phyloP scores from a whole-genome alignment of 2,888 invertebrate species.

The Andricus curvator region DNA sequence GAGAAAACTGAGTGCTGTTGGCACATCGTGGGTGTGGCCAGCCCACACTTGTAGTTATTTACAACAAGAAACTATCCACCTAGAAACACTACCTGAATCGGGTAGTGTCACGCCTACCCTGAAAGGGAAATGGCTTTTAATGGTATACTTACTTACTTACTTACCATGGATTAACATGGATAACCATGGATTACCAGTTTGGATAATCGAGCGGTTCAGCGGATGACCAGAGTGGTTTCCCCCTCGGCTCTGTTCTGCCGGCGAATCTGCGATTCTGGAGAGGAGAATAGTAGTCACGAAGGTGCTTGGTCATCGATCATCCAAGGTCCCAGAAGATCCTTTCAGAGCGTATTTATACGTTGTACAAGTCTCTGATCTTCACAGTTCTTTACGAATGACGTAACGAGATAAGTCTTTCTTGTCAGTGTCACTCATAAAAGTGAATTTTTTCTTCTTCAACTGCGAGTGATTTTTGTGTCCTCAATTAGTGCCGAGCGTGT shows the following conservation, averaged over 20 bases:
- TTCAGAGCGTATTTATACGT: slow-evolving; percentile 62
- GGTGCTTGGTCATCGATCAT: slow-evolving; percentile 59
- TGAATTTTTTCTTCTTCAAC: not conserved
- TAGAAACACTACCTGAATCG: too few species aligned
- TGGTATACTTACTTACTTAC: rapidly evolving
- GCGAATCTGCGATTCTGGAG: slow-evolving; percentile 49
- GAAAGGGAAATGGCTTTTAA: too few species aligned
- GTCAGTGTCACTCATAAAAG: not conserved
- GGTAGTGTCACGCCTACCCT: too few species aligned
- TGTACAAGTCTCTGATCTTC: slow-evolving; percentile 53
- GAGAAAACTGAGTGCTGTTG: too few species aligned
- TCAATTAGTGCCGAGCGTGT: not conserved
- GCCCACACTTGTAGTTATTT: too few species aligned
- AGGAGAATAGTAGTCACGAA: slow-evolving; percentile 44
- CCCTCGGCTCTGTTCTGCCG: slow-evolving; percentile 40
- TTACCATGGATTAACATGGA: too few species aligned
- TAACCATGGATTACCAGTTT: too few species aligned
- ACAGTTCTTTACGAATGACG: slow-evolving; percentile 53
- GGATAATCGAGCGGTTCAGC: too few species aligned
- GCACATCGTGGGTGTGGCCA: too few species aligned
- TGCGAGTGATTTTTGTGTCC: not conserved
- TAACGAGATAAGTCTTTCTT: slow-evolving; percentile 43
- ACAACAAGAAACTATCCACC: too few species aligned
- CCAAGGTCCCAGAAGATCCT: slow-evolving; percentile 63
- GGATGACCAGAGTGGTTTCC: too few species aligned